Evolutionary conservation across 2,888 invertebrate genomes (phyloP), one percentile per base, ranked within the genome.

Genomic region (Harpalus rubripes): DNA sequence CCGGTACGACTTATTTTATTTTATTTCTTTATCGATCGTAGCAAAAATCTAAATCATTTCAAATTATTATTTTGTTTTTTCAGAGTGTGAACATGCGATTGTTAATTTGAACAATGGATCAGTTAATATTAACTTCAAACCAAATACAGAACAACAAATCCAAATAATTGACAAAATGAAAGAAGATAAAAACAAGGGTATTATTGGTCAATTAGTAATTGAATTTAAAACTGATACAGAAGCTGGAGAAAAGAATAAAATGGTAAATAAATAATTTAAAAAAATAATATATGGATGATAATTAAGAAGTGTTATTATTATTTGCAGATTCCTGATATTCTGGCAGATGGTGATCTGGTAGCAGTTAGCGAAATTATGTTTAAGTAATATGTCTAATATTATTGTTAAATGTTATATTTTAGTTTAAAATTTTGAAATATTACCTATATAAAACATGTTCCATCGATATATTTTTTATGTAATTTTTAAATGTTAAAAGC

Each of bases 181-280:
- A 39, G 59, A 44, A 3, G 63, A 84, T 41, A 84, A 86, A 41
- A 56, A 87, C 85, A 86, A 91, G 76, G 93, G 93, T 1, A 89
- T 93, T 0, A 91, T 92, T 16, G 94, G 94, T 0, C 93, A 94
- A 87, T 93, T 94, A 85, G 92, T 93, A 7, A 92, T 94, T 56
- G 93, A 93, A 87, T 94, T 52, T 52, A 63, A 18, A 26, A 63
- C 63, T 52, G 44, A 52, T 8, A 52, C 5, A 1, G 44, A 52
- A 52, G 44, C 10, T 12, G 44, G 10, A 52, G 44, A 52, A 52
- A 52, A 52, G 8, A 10, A 52, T 8, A 4, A 12, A 8, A 52
- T 8, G 44, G 44, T 52, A 52, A 52, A 52, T 52, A 52, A 10
- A 52, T 10, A 44, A 1, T 10, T 12, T 52, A 12, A 52, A 8